A percentile compares a stretch with the other conserved stretches of the same genome.
phyloP scores from a whole-genome alignment of 2,888 invertebrate species.

The Drosophila neutralis region DNA sequence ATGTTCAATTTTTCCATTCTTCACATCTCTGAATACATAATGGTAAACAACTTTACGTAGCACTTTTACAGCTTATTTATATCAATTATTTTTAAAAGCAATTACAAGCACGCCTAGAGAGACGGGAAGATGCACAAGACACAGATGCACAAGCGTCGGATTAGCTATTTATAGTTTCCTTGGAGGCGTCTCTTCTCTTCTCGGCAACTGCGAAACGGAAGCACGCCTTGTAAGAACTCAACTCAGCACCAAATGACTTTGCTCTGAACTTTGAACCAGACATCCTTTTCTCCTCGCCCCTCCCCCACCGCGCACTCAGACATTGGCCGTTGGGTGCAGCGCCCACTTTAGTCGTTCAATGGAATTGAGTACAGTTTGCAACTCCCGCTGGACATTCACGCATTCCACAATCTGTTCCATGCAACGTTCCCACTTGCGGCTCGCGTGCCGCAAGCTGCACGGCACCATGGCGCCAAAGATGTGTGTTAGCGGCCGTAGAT shows the following conservation, averaged over 20 bases:
- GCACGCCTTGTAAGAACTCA: constrained; percentile 14
- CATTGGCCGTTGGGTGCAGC: constrained; percentile 3
- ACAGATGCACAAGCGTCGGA: background rate
- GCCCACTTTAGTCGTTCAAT: constrained; percentile 40
- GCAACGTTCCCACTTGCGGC: constrained; percentile 44
- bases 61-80: constrained; percentile 31
- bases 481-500: constrained; percentile 36
- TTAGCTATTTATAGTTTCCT: constrained; percentile 24
- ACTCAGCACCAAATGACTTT: constrained; percentile 22
- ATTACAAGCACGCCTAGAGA: constrained; percentile 21
- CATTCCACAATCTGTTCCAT: constrained; percentile 48
- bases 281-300: background rate
- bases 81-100: constrained; percentile 33
- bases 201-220: background rate
- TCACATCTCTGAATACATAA: background rate
- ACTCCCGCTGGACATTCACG: constrained; percentile 43
- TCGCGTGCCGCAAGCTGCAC: constrained; percentile 36
- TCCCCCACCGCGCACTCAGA: constrained; percentile 4
- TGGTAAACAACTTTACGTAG: background rate
- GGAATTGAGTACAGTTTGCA: constrained; percentile 30
- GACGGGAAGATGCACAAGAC: constrained; percentile 6
- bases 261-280: constrained; percentile 51
- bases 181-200: background rate
- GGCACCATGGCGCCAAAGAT: constrained; percentile 57
- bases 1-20: background rate